phyloP scores from a whole-genome alignment of 1,140 invertebrate species.

The Luehdorfia chinensis region DNA sequence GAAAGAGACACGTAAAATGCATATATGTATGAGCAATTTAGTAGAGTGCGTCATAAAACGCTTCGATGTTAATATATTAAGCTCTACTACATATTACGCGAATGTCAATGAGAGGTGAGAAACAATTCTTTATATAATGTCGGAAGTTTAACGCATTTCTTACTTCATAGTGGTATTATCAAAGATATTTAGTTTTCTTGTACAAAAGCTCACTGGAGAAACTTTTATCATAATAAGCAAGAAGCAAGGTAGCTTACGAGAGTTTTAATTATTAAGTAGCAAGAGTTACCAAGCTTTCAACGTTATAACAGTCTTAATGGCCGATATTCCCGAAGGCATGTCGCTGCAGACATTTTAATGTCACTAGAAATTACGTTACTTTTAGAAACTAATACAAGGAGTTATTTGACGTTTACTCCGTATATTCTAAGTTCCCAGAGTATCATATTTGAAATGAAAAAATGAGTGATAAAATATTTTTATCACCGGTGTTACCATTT shows the following conservation, averaged over 20 bases:
- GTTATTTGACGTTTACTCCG: no score
- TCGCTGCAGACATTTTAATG: neutral
- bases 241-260: constrained; percentile 7
- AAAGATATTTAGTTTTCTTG: no score
- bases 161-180: no score
- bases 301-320: constrained; percentile 6
- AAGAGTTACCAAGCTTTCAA: constrained; percentile 5
- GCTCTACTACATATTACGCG: neutral
- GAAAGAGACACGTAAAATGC: constrained; percentile 22
- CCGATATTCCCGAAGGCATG: constrained; percentile 1
- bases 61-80: constrained; percentile 25
- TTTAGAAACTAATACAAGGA: no score
- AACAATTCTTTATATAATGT: no score
- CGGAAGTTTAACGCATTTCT: no score
- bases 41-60: constrained; percentile 43
- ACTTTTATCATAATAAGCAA: constrained; percentile 9
- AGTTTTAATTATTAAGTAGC: constrained; percentile 14
- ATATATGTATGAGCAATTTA: constrained; percentile 36
- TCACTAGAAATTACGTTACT: no score
- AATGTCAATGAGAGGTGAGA: constrained; percentile 1
- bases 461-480: no score
- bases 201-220: neutral
- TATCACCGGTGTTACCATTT: no score
- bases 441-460: no score
- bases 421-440: no score